Percentiles rank a stretch among this genome's conserved stretches.
Evolutionary conservation across 1,140 invertebrate species (phyloP).

Genomic region (Brachionus calyciflorus): DNA sequence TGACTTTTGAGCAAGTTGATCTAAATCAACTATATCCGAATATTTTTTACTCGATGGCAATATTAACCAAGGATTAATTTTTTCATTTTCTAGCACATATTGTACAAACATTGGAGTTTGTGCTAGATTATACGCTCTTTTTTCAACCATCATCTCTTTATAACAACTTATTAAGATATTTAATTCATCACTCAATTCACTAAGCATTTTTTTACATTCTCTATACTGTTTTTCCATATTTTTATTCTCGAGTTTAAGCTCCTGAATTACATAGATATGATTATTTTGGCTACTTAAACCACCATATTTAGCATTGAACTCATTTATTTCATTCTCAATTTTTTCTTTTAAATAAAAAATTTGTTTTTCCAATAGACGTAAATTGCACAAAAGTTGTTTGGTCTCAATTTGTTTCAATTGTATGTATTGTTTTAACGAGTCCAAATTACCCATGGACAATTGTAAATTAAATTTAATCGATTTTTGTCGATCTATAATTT

Average conservation of each 20-base stretch:
- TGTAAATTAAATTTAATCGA: constrained; percentile 39
- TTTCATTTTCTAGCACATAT: constrained; percentile 47
- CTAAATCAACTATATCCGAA: constrained; percentile 63
- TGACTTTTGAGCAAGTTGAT: constrained; percentile 23
- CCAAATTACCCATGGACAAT: constrained; percentile 33
- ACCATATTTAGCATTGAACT: constrained; percentile 18
- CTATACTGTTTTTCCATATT: constrained; percentile 33
- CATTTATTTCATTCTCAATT: constrained; percentile 32
- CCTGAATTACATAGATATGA: constrained; percentile 32
- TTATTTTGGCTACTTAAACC: not conserved
- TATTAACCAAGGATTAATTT: constrained; percentile 39
- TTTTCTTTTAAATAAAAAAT: constrained; percentile 35
- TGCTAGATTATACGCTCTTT: constrained; percentile 17
- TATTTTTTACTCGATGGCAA: constrained; percentile 64
- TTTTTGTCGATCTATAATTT: constrained; percentile 55
- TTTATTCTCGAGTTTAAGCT: constrained; percentile 27
- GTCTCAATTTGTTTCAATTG: constrained; percentile 39
- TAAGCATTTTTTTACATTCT: constrained; percentile 37
- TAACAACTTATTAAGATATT: constrained; percentile 29
- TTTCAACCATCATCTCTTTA: constrained; percentile 41
- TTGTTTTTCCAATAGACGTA: constrained; percentile 17
- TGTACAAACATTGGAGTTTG: constrained; percentile 33
- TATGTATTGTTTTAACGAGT: constrained; percentile 39
- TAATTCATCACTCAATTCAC: constrained; percentile 34
- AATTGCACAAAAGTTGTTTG: constrained; percentile 6